These are phyloP conservation scores for Xiphophorus maculatus DNA, from an alignment of 2,113 vertebrate species.

Conservation along the genomic window DNA sequence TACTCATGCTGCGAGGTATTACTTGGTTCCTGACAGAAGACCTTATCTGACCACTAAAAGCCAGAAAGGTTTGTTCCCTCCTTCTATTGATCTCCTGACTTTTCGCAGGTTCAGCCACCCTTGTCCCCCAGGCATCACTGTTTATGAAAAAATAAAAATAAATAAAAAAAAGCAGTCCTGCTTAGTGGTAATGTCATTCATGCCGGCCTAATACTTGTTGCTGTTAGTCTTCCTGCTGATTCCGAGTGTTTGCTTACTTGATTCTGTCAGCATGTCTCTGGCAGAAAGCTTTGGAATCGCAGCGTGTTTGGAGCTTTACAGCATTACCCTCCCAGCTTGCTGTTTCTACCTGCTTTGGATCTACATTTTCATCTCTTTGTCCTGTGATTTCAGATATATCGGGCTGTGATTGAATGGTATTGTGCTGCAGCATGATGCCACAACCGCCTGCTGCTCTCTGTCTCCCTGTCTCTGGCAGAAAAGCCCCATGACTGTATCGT, in stretches of 20 bases:
- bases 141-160: slow-evolving; percentile 2
- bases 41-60: slow-evolving; percentile 26
- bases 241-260: slow-evolving; percentile 13
- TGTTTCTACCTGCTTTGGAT: not conserved
- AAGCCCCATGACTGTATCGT: not conserved
- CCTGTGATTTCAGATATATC: not conserved
- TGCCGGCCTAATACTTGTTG: slow-evolving; percentile 34
- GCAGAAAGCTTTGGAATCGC: slow-evolving; percentile 1
- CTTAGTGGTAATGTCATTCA: slow-evolving; percentile 1
- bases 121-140: slow-evolving; percentile 39
- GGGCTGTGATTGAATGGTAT: not conserved
- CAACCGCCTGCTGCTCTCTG: not conserved
- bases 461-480: not conserved
- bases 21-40: slow-evolving; percentile 12
- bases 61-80: not conserved
- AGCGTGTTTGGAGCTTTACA: slow-evolving; percentile 13
- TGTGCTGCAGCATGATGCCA: not conserved
- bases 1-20: not conserved
- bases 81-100: slow-evolving; percentile 31
- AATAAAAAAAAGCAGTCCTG: slow-evolving; percentile 19
- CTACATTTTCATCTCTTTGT: not conserved
- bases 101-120: slow-evolving; percentile 44
- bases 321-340: slow-evolving; percentile 11
- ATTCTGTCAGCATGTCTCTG: not conserved
- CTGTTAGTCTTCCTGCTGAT: slow-evolving; percentile 19